These are phyloP conservation scores for Microctenopoma lineatum DNA, from an alignment of 2,797 vertebrate species.

Conservation along the genomic window DNA sequence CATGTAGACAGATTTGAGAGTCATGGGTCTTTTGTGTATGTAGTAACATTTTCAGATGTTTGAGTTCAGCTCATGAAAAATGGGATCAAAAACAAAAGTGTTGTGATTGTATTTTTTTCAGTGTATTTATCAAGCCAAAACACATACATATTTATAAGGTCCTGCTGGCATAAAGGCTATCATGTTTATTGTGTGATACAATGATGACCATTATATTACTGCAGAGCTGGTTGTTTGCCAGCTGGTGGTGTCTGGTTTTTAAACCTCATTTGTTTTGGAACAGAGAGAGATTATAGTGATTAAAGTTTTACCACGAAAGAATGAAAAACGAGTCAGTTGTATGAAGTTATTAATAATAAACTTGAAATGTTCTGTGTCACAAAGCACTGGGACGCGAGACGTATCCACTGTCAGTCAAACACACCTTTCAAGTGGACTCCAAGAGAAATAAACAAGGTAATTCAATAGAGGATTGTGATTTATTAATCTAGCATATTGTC, in stretches of 20 bases:
- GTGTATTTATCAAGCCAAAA: conserved; percentile 49
- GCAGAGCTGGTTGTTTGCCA: conserved; percentile 36
- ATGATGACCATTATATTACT: conserved; percentile 43
- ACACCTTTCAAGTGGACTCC: conserved; percentile 18
- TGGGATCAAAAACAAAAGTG: too few species aligned
- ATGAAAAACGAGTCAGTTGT: neutral
- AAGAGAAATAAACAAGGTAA: conserved; percentile 37
- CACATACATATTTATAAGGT: conserved; percentile 64
- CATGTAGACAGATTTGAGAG: too few species aligned
- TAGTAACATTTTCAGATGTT: too few species aligned
- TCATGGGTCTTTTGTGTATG: too few species aligned
- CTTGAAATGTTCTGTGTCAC: conserved; percentile 1
- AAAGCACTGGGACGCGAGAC: conserved; percentile 1
- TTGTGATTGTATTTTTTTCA: too few species aligned
- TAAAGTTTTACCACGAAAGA: neutral
- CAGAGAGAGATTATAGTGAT: conserved; percentile 23
- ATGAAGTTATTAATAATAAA: neutral
- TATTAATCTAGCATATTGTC: conserved; percentile 54
- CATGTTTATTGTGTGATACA: conserved; percentile 55
- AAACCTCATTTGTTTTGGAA: conserved; percentile 51
- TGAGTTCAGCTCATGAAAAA: too few species aligned
- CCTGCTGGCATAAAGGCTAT: conserved; percentile 41
- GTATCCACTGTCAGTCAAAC: conserved; percentile 5
- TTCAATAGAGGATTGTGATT: conserved; percentile 32
- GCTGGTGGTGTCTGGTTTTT: conserved; percentile 44